Base-by-base conservation (phyloP, 2,113 vertebrate species). In the Pyxicephalus adspersus region DNA sequence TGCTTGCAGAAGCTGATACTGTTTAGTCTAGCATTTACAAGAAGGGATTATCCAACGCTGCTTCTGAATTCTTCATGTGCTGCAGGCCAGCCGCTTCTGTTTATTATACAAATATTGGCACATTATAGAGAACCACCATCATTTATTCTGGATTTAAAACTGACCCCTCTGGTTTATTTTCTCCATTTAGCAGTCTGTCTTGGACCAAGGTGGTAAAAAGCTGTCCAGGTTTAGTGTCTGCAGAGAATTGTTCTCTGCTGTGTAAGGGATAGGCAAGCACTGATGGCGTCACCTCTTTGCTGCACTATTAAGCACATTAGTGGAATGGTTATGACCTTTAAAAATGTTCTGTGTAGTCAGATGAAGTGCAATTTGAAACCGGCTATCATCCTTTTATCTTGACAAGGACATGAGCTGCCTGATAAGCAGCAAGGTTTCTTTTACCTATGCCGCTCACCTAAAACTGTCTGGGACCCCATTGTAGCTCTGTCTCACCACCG, bases 231-330 rank as follows among this genome's bases (percentile, higher is more conserved):
- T 57, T 57, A 57, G 70, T 72, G 15, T 57, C 70, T 71, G 19
- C 26, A 29, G 68, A 13, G 68, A 50, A 57, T 73, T 73, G 70
- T 73, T 73, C 70, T 72, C 51, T 73, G 70, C 70, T 73, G 70
- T 17, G 70, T 73, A 54, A 73, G 50, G 70, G 28, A n/a, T 58
- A 58, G 70, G 52, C 52, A 15, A 20, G 17, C 31, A 28, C 51
- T 73, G 51, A 73, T 58, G 26, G 51, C 5, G 29, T 57, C 70
- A 54, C 70, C 70, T 73, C 29, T 54, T 57, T 73, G 70, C 70
- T 73, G 70, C 70, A 34, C 70, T 73, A 73, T 73, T 73, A 73
- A 73, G 23, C 70, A 73, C 70, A 73, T 73, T 73, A 73, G 70
- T 58, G 70, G 13, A 73, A 73, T 73, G 70, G 54, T 73, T 73